A percentile compares a stretch with the other conserved stretches of the same genome.
Conservation (phyloP, 2,888 invertebrate species). For the Griposia aprilina region DNA sequence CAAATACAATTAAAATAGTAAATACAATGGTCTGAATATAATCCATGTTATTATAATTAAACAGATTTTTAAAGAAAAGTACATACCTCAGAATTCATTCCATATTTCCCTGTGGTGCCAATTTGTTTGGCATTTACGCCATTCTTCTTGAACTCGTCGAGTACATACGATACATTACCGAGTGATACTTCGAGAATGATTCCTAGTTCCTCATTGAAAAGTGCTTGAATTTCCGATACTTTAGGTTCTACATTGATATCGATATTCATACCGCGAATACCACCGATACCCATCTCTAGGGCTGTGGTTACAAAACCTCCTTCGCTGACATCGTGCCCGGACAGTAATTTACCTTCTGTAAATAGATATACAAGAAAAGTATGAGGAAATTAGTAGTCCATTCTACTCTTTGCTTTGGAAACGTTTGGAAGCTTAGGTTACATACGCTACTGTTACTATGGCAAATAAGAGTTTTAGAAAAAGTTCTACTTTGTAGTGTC, state of each 20-base stretch:
- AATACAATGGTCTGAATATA: not conserved
- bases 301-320: conserved; percentile 97
- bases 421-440: not conserved
- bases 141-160: conserved; percentile 91
- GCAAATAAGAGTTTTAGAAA: not conserved
- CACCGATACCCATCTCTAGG: conserved; percentile 99
- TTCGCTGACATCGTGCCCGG: conserved; percentile 99
- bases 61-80: not conserved
- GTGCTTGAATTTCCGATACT: conserved; percentile 91
- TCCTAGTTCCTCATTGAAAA: conserved; percentile 97
- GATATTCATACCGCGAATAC: conserved; percentile 94
- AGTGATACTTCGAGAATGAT: conserved; percentile 94
- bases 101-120: conserved; percentile 92
- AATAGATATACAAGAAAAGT: conserved; percentile 18
- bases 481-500: not conserved
- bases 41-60: not conserved
- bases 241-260: conserved; percentile 87
- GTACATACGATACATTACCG: conserved; percentile 89
- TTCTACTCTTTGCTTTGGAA: not conserved
- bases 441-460: not conserved
- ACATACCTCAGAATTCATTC: conserved; percentile 91
- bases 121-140: conserved; percentile 92
- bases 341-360: conserved; percentile 92
- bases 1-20: conserved; percentile 32
- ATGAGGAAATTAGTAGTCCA: not conserved